Evolutionary conservation across 1,140 invertebrate species (phyloP), one percentile per base, ranked within the genome.

Genomic region (Drosophila hydei): DNA sequence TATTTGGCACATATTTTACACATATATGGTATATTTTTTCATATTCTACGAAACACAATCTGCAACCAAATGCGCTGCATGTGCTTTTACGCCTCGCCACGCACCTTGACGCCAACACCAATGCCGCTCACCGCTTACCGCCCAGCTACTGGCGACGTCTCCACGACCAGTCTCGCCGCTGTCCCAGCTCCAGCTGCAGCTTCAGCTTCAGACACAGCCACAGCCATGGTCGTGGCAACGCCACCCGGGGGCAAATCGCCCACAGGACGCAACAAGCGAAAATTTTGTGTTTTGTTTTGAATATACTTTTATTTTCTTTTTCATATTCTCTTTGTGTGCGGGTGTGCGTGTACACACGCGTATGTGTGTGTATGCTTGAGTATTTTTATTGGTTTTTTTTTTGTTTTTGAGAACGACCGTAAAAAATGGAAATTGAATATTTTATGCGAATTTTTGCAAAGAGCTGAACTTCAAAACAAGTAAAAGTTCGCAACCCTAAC

Each of bases 351-450:
- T 45, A 12, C 36, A 25, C 6, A 25, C 50, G 7, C 16, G 16
- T 43, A 11, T 64, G 60, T 69, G 58, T 75, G 56, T 47, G 14
- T 21, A 30, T 30, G 23, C 71, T 33, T 33, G 9, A 33, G 63
- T 70, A 62, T 72, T 62, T 79, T 79, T 61, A 63, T 73, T 60
- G 52, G 59, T 21, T 11, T 55, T 78, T 64, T 59, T 59, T 47
- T 23, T 38, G 36, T 59, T 43, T 60, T 52, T 75, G 42, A 58
- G 52, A 67, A 56, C 43, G 56, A 25, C 63, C 38, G 48, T 36
- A 58, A 61, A 63, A 78, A 76, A 63, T 42, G 56, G 47, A 72
- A 76, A 80, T 79, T 79, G 54, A 72, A 79, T 79, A 79, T 76
- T 80, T 72, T 48, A 76, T 75, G 56, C 52, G 45, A 43, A 75